A percentile compares a stretch with the other conserved stretches of the same genome.
These are phyloP conservation scores for Cotesia typhae DNA, from an alignment of 1,140 invertebrate genomes.

Conservation along the genomic window DNA sequence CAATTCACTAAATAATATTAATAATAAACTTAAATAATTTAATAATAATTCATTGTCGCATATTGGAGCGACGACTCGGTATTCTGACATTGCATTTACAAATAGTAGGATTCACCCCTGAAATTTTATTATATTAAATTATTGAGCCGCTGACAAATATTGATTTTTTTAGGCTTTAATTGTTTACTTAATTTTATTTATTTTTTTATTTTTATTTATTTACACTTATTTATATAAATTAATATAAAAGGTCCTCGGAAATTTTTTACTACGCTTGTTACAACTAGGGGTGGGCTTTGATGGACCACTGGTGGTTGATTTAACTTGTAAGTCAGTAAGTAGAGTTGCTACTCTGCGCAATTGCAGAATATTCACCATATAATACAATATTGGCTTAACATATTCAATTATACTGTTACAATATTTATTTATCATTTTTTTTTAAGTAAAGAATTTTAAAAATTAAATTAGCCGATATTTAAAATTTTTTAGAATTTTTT, in stretches of 20 bases:
- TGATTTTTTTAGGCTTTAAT: too few relatives aligned
- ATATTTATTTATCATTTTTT: not conserved
- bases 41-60: too few relatives aligned
- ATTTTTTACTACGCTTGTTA: not conserved
- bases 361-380: slow-evolving; percentile 4
- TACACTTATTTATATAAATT: too few relatives aligned
- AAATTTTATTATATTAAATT: too few relatives aligned
- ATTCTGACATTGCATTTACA: slow-evolving; percentile 1
- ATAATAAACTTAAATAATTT: not conserved
- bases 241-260: not conserved
- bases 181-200: too few relatives aligned
- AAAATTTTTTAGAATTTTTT: not conserved
- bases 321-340: slow-evolving; percentile 8
- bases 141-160: too few relatives aligned
- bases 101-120: not conserved
- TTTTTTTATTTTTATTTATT: too few relatives aligned
- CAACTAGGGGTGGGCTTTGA: not conserved
- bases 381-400: slow-evolving; percentile 7
- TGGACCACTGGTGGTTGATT: slow-evolving; percentile 8
- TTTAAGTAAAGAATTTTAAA: not conserved
- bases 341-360: slow-evolving; percentile 23
- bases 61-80: too few relatives aligned
- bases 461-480: not conserved
- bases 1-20: slow-evolving; percentile 13
- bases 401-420: not conserved